These are phyloP conservation scores for Hesperophylax magnus DNA, from an alignment of 1,140 invertebrate species.

Conservation along the genomic window DNA sequence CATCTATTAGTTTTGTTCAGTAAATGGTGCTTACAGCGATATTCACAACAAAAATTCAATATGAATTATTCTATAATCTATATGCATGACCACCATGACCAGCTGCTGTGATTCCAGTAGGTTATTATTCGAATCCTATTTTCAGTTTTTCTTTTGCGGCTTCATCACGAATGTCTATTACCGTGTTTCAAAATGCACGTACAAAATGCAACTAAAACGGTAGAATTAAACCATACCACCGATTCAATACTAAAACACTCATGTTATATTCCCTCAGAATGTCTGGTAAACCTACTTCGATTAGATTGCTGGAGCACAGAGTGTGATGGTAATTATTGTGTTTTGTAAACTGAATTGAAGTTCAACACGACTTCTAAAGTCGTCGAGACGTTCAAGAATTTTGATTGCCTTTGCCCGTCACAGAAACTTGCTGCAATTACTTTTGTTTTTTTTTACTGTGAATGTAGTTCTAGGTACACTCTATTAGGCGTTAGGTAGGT, in stretches of 20 bases:
- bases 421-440: not conserved
- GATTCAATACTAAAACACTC: no score
- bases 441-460: not conserved
- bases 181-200: not conserved
- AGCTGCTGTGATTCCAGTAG: no score
- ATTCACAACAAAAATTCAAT: no score
- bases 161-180: not conserved
- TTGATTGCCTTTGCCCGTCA: conserved; percentile 17
- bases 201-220: not conserved
- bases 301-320: not conserved
- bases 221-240: not conserved
- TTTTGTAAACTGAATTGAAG: not conserved
- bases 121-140: not conserved
- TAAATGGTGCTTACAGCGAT: no score
- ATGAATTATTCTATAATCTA: no score
- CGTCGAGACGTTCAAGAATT: conserved; percentile 20
- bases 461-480: no score
- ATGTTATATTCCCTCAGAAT: no score
- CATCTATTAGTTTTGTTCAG: no score
- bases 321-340: not conserved
- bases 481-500: no score
- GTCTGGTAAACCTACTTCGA: not conserved
- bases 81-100: no score
- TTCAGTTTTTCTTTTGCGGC: not conserved
- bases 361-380: not conserved